Base-by-base conservation (phyloP, 2,113 vertebrate species). In the Charadrius vociferus region DNA sequence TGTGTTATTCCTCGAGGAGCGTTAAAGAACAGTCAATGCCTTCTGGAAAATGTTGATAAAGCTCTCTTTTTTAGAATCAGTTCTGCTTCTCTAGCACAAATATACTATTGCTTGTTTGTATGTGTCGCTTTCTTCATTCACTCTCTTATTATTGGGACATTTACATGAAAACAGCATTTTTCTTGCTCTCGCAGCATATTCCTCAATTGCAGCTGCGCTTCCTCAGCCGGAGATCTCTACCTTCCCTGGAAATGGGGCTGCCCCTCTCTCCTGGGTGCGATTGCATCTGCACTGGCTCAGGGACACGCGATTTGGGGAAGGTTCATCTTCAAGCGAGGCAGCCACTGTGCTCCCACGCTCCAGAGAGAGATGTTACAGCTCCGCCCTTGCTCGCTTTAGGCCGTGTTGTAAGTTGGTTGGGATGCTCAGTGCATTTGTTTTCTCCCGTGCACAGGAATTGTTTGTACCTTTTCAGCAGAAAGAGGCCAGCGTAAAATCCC, bases 51-150 rank as follows among this genome's bases (percentile, higher is more conserved):
- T 13, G 65, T 95, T 90, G 96, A 94, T 97, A 95, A 95, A 96
- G 78, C 88, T 63, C 75, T 67, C 96, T 85, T 90, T 90, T 95
- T 96, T 87, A 82, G 81, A 77, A 56, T 30, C 5, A 43, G 93
- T 96, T 97, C 55, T 96, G 94, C 97, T 95, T 96, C 93, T 68
- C 41, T 2, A 92, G 95, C 92, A 96, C 81, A 97, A 95, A 95
- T 21, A 49, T 22, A 47, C 75, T 68, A 68, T 58, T 81, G 61
- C 78, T 90, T 90, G 86, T 94, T 96, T 84, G 88, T 73, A 29
- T 86, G 34, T 71, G 30, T 58, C 70, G 91, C 90, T 80, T 94
- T 94, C 95, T 93, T 93, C 91, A 59, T 78, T 93, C 83, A 7
- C 88, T 65, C 75, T 77, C 85, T 90, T 85, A 75, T 92, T 93